Base-by-base conservation (phyloP, 2,888 invertebrate species). In the Parapristionchus giblindavisi region DNA sequence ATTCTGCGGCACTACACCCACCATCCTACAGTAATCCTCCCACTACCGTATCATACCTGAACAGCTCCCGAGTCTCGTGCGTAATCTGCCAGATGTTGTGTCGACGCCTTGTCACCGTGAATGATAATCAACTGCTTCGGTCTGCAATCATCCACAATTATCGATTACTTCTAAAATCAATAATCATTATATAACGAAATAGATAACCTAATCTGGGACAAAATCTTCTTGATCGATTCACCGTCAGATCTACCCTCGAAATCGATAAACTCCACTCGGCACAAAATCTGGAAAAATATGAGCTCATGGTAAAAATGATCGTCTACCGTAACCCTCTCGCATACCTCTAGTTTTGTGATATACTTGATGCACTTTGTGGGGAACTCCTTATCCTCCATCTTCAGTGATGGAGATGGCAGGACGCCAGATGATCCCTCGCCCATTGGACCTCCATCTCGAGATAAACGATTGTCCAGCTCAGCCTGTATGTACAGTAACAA, bases 221-320 rank as follows among this genome's bases (percentile, higher is more conserved):
- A 90, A 65, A 96, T 93, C 84, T 95, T 93, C 81, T 90, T 90
- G 77, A 91, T 89, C 11, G 91, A 91, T 78, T 92, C 91, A 11
- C 91, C 91, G 83, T 92, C 92, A 1, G 91, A 91, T 8, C 91
- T 91, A 0, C 99, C 99, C 88, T 99, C 98, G 88, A 99, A 94
- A 90, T 99, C 99, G 78, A 99, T 97, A 87, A 94, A 97, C 68
- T 85, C 85, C n/a, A 87, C 81, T 8, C 84, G 82, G 75, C 87
- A 86, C 21, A 84, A 71, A 52, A 86, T 80, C 84, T 84, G 48
- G 21, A 27, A 24, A 17, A 11, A 3, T 43, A 6, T 21, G n/a
- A 1, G n/a, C 36, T 60, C 56, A 34, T 14, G 14, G 27, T n/a
- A 34, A 24, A 61, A 36, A 21, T 8, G 34, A 60, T 60, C 3